Conservation (phyloP, 2,797 vertebrate genomes). For the Pseudocheirus occidentalis region DNA sequence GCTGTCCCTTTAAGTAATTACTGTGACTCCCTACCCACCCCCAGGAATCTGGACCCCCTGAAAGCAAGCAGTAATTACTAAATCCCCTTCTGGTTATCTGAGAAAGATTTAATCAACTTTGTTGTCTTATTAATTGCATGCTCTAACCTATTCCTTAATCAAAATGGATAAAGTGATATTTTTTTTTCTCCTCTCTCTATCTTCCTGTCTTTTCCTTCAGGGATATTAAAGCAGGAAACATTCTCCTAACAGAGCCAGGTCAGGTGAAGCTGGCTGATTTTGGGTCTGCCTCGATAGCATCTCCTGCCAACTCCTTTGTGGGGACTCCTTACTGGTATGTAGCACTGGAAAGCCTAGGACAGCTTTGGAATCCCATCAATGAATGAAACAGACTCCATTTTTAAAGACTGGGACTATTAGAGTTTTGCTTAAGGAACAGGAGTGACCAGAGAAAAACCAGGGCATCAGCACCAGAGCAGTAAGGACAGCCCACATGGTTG, state of each 20-base stretch:
- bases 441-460: not conserved
- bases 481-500: not conserved
- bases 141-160: conserved; percentile 68
- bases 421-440: not conserved
- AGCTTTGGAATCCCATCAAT: not conserved
- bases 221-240: conserved; percentile 99
- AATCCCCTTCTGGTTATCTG: conserved; percentile 62
- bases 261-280: conserved; percentile 99
- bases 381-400: not conserved
- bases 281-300: conserved; percentile 96
- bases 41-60: conserved; percentile 57
- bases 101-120: conserved; percentile 66
- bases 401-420: not conserved
- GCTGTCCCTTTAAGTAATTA: conserved; percentile 63
- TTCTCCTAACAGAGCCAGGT: conserved; percentile 97
- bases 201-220: conserved; percentile 81
- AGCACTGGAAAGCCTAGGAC: conserved; percentile 19
- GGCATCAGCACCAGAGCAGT: not conserved
- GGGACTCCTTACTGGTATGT: conserved; percentile 99
- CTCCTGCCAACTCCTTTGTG: conserved; percentile 99
- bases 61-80: conserved; percentile 53
- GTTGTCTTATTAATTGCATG: conserved; percentile 73
- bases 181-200: not conserved
- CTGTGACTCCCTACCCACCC: conserved; percentile 51
- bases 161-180: conserved; percentile 55